phyloP scores from a whole-genome alignment of 2,797 vertebrate species.

The Carcharodon carcharias region DNA sequence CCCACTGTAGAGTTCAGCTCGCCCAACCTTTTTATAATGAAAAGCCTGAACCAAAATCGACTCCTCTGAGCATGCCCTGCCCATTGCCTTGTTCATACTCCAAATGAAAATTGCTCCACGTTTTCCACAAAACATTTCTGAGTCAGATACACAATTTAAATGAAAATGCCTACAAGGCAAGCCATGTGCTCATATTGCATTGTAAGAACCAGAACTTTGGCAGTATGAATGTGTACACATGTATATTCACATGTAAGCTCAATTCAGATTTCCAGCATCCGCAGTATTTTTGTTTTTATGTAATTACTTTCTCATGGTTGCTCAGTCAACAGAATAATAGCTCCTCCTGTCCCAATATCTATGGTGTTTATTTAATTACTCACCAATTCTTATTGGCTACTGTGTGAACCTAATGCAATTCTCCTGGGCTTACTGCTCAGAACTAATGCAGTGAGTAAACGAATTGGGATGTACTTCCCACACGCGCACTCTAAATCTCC shows the following conservation, averaged over 20 bases:
- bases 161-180: background rate
- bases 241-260: background rate
- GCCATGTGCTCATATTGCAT: background rate
- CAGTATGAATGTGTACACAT: background rate
- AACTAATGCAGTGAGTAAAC: background rate
- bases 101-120: background rate
- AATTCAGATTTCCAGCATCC: background rate
- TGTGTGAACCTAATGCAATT: background rate
- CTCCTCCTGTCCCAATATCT: background rate
- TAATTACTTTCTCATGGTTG: background rate
- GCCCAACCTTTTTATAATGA: background rate
- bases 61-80: background rate
- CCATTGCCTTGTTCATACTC: background rate
- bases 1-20: background rate
- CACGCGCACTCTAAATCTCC: background rate
- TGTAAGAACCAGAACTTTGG: background rate
- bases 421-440: background rate
- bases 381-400: background rate
- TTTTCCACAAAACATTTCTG: background rate
- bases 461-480: background rate
- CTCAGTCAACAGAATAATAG: background rate
- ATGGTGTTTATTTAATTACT: background rate
- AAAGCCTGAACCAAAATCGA: background rate
- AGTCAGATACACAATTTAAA: background rate
- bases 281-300: too few relatives aligned